These are phyloP conservation scores for Drosophila histrio DNA, from an alignment of 2,888 invertebrate species.

Conservation along the genomic window DNA sequence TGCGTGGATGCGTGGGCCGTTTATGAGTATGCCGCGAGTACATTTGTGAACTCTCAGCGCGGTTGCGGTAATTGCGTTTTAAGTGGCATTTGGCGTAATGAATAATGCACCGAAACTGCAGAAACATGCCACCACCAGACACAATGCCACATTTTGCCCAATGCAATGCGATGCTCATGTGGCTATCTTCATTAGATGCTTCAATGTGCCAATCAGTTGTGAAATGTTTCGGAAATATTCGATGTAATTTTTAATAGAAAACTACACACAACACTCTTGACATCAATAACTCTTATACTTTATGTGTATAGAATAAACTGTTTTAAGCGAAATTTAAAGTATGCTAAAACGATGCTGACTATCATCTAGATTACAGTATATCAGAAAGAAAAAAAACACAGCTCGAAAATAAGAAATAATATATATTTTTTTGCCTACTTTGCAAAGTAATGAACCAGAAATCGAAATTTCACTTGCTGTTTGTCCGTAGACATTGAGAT, in stretches of 20 bases:
- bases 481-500: constrained; percentile 34
- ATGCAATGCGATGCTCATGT: background rate
- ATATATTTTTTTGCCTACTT: background rate
- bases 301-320: no score
- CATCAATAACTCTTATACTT: no score
- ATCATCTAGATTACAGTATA: background rate
- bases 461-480: constrained; percentile 51
- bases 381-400: background rate
- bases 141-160: constrained; percentile 9
- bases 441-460: constrained; percentile 62
- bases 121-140: constrained; percentile 16
- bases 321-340: no score
- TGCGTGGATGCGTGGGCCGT: constrained; percentile 36
- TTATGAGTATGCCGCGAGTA: background rate
- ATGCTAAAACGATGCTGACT: no score
- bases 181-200: constrained; percentile 8
- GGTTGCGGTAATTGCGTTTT: constrained; percentile 53
- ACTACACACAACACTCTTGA: no score
- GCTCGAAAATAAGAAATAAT: constrained; percentile 1
- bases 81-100: constrained; percentile 55
- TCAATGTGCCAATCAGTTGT: background rate
- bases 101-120: constrained; percentile 37
- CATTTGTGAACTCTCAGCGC: constrained; percentile 11
- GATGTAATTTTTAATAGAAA: no score
- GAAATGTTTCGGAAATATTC: background rate